Base-by-base conservation (phyloP, 2,113 vertebrate genomes). In the Hassar affinis region DNA sequence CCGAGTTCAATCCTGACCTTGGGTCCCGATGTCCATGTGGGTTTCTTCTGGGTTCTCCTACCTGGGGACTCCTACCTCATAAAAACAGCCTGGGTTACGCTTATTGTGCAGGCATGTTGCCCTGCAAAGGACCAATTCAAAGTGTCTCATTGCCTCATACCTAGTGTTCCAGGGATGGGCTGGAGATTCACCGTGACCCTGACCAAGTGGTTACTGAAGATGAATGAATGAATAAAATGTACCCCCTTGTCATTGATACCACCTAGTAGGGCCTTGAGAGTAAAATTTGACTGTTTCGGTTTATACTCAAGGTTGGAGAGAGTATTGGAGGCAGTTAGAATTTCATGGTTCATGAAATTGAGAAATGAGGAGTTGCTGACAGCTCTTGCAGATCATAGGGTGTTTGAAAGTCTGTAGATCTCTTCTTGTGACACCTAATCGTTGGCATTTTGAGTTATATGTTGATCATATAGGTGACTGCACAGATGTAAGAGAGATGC, bases 291-390 rank as follows among this genome's bases (percentile, higher is more conserved):
- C 68, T 45, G 25, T 69, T 22, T 42, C 17, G 11, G 66, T 69
- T 42, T 42, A 71, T 71, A 45, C 11, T 22, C 68, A 71, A 71
- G 68, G 38, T 6, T 71, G n/a, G 25, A 27, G 42, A 74, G 69
- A 74, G 45, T 74, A 42, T 42, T 42, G 38, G 38, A 42, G 14
- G 69, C 45, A 74, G 45, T 7, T 49, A 17, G 45, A 27, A 72
- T 49, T 74, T 49, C 10, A 74, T 9, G 45, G 69, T 27, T 51
- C 69, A 74, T 74, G 69, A 74, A 74, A 27, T 49, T 74, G 25
- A 74, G 69, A 74, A 74, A 74, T n/a, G 38, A 71, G 45, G 45
- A 74, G 45, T 49, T 27, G 25, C 69, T 49, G n/a, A 74, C 45
- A 74, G 69, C 45, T 27, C 69, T 27, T 49, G n/a, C 0, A 17